Conservation (phyloP, 2,113 vertebrate genomes). For the Megaceryle torquata region DNA sequence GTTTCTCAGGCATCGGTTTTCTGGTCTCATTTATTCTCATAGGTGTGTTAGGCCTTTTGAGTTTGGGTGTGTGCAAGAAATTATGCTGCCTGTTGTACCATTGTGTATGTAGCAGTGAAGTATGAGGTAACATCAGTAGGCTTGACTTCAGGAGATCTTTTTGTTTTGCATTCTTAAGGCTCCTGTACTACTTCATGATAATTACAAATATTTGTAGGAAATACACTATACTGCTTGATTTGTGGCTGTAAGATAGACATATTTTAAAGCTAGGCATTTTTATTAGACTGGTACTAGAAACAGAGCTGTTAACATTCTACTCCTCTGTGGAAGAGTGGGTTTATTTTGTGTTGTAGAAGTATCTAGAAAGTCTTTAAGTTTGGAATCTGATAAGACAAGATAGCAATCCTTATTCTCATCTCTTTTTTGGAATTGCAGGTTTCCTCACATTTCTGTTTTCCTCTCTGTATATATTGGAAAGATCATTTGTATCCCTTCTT, state of each 20-base stretch:
- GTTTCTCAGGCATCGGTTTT: not conserved
- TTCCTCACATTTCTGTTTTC: not conserved
- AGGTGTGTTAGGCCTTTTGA: not conserved
- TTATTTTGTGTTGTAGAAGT: not conserved
- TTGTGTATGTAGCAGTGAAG: not conserved
- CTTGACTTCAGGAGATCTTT: not conserved
- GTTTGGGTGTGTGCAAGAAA: not conserved
- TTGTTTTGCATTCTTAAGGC: conserved; percentile 51
- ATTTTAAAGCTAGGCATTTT: conserved; percentile 51
- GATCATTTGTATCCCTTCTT: not conserved
- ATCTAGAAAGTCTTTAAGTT: not conserved
- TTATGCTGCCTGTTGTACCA: not conserved
- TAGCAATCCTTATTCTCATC: not conserved
- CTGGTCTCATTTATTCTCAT: not conserved
- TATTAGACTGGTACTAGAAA: conserved; percentile 55
- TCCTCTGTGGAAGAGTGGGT: not conserved
- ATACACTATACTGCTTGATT: conserved; percentile 32
- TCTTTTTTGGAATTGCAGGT: not conserved
- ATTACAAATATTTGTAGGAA: conserved; percentile 62
- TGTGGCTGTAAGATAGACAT: conserved; percentile 1
- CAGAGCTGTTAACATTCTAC: conserved; percentile 18
- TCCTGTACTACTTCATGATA: conserved; percentile 52
- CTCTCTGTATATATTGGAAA: not conserved
- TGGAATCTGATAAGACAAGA: not conserved
- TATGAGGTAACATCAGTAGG: not conserved